Base-by-base conservation (phyloP, 2,797 vertebrate genomes). In the Parauchenoglanis ngamensis region DNA sequence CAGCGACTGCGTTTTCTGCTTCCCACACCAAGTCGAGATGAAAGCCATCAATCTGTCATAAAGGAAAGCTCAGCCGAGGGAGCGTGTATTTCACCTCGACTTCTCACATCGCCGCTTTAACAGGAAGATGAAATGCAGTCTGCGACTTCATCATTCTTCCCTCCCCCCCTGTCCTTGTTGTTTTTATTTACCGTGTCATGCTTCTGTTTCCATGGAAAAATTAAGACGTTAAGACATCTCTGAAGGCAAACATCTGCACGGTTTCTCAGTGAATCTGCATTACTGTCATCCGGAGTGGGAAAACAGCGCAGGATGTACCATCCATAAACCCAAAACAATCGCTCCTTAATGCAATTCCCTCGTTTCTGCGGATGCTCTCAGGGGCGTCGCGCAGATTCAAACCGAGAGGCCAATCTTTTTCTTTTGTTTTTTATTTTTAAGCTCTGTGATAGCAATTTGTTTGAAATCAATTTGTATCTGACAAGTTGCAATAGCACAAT, bases 31-130 rank as follows among this genome's bases (percentile, higher is more conserved):
- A 90, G 92, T 91, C 46, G 89, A 94, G 93, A 94, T 92, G 93
- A 94, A 92, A 81, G 61, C 78, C 90, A 92, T 95, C 95, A 95
- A 95, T 95, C 93, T 93, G 92, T 92, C 92, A 92, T 90, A 91
- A 92, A 90, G 89, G 85, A 92, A 92, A 91, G 89, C 92, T 91
- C 89, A 90, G 89, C 90, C 89, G 87, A 84, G 91, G 89, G 76
- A 87, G 81, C 49, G 23, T 85, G 92, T 92, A 92, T 94, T 91
- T 94, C 87, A 87, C 80, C 63, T 56, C 2, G 25, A 87, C 90
- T 91, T 92, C 90, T 83, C 82, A 87, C 87, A 59, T 73, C 56
- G 12, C 85, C 61, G 86, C 87, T 88, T 88, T 88, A 91, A 89
- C 87, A 86, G 83, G 87, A 89, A 83, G 77, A 78, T 89, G 85